A percentile compares a stretch with the other conserved stretches of the same genome.
phyloP scores from a whole-genome alignment of 2,113 vertebrate species.

The Alexandromys fortis region DNA sequence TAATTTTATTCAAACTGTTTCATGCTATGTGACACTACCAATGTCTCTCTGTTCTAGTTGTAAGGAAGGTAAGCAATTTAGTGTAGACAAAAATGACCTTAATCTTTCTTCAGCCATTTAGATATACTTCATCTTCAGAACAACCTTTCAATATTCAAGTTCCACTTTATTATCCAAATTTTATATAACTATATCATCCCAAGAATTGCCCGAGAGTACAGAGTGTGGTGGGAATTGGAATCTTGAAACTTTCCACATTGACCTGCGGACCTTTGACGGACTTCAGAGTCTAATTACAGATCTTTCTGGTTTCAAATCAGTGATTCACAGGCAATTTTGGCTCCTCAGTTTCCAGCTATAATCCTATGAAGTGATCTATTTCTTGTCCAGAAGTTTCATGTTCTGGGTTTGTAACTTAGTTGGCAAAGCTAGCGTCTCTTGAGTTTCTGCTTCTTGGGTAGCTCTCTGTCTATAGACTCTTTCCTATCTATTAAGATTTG shows the following conservation, averaged over 20 bases:
- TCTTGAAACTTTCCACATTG: not conserved
- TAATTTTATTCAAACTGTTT: not conserved
- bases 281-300: not conserved
- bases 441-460: not conserved
- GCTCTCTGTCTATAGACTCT: not conserved
- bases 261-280: not conserved
- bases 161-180: slow-evolving; percentile 12
- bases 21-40: not conserved
- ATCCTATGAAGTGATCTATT: not conserved
- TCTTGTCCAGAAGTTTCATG: not conserved
- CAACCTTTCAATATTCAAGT: not conserved
- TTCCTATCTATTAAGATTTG: not conserved
- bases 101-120: not conserved
- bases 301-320: not conserved
- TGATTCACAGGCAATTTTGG: not conserved
- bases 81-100: not conserved
- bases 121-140: not conserved
- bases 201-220: not conserved
- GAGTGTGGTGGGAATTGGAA: not conserved
- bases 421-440: not conserved
- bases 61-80: slow-evolving; percentile 7
- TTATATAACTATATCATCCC: not conserved
- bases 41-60: not conserved
- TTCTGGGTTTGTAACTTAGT: not conserved
- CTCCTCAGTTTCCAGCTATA: not conserved